Base-by-base conservation (phyloP, 2,113 vertebrate genomes). In the Numenius arquata region DNA sequence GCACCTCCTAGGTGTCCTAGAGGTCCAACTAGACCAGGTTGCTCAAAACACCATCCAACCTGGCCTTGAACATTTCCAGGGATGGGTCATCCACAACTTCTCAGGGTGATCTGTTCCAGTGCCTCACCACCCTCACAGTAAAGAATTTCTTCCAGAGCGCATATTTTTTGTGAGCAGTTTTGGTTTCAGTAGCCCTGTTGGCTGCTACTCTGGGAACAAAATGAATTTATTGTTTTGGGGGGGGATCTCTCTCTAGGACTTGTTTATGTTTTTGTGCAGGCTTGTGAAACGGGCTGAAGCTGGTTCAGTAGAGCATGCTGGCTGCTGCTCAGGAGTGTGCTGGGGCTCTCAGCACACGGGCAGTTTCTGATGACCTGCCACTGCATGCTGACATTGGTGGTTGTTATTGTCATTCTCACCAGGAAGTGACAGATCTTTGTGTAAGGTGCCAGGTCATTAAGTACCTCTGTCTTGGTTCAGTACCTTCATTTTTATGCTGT, bases 381-480 rank as follows among this genome's bases (percentile, higher is more conserved):
- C 86, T 29, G 55, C 52, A 22, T 27, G 89, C 84, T 89, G 93
- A 83, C 87, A 59, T 83, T 88, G 2, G 0, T 67, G 56, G 55
- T 36, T 82, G 89, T 70, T 93, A 74, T 70, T 97, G 89, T 94
- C 93, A 85, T 80, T 95, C 85, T 85, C 94, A 85, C 87, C 87
- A 75, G 85, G 85, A 91, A 83, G 86, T 68, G 79, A 93, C 76
- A 92, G 93, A 78, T 94, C 90, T 82, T 90, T 78, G 61, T 88
- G 70, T 70, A 65, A 78, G 73, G 79, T 85, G 79, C 89, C 93
- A 96, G 80, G 71, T 94, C 88, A 55, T 89, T 85, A 84, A 84
- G 66, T 82, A 89, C 86, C 45, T 85, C 74, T 87, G 73, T 61
- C 79, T 92, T 85, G 81, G 88, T 93, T 95, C 94, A 85, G 22